A percentile compares a stretch with the other conserved stretches of the same genome.
phyloP scores from a whole-genome alignment of 2,113 vertebrate species.

The Brachypteracias leptosomus region DNA sequence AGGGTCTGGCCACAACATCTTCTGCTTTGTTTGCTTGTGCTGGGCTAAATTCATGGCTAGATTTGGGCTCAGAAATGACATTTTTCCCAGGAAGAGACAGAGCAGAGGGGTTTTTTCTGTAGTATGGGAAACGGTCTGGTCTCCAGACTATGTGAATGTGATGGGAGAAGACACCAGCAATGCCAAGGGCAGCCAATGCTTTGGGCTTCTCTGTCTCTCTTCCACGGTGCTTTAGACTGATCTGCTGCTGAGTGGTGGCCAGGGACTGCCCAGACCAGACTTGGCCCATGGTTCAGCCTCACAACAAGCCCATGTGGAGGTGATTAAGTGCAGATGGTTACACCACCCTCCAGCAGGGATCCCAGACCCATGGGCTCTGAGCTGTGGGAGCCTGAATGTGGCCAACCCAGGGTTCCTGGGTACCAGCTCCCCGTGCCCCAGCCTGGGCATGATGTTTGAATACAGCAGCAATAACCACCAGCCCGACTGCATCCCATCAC shows the following conservation, averaged over 20 bases:
- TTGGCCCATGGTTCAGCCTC: neutral
- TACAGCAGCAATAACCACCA: neutral
- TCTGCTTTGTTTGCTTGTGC: neutral
- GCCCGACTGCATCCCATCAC: neutral
- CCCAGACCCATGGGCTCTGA: neutral
- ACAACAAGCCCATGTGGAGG: accelerated
- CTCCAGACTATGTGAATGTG: neutral
- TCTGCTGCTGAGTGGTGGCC: neutral
- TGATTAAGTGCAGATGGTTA: neutral
- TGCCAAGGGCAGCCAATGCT: neutral
- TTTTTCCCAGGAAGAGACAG: neutral
- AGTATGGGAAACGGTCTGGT: neutral
- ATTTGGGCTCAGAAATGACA: neutral
- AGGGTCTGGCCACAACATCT: accelerated
- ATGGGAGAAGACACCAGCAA: neutral
- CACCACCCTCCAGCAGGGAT: neutral
- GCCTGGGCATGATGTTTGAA: neutral
- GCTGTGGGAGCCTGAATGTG: neutral
- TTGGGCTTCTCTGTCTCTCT: neutral
- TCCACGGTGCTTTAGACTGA: neutral
- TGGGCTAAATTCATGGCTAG: neutral
- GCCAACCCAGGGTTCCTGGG: neutral
- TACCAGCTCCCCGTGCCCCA: accelerated
- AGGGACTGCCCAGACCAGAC: neutral
- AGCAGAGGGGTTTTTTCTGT: neutral